A percentile compares a stretch with the other conserved stretches of the same genome.
Evolutionary conservation across 2,888 invertebrate species (phyloP).

Genomic region (Chrysolina oricalcia): DNA sequence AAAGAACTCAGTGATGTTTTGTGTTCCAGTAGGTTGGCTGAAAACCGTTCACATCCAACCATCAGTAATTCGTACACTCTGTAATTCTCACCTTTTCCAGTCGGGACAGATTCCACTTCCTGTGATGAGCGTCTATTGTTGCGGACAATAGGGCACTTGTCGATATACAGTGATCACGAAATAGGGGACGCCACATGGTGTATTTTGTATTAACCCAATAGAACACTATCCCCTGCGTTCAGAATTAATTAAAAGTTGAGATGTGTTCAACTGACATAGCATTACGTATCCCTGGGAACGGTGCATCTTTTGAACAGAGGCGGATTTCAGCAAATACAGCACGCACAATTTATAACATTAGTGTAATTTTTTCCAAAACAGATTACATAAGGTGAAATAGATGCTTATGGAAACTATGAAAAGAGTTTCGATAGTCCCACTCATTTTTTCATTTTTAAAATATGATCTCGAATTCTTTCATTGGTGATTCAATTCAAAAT

Average conservation of each 20-base stretch:
- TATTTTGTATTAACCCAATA: conserved; percentile 66
- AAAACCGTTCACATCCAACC: conserved; percentile 46
- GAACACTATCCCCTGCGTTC: conserved; percentile 65
- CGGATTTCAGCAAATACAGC: conserved; percentile 9
- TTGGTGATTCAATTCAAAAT: too few relatives aligned
- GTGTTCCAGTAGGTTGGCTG: background rate
- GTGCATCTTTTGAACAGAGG: conserved; percentile 32
- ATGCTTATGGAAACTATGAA: too few relatives aligned
- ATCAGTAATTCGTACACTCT: conserved; percentile 24
- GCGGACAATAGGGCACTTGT: conserved; percentile 64
- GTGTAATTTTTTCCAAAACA: too few relatives aligned
- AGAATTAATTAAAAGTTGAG: conserved; percentile 67
- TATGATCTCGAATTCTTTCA: too few relatives aligned
- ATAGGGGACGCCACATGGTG: conserved; percentile 66
- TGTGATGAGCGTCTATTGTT: conserved; percentile 67
- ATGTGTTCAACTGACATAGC: conserved; percentile 59
- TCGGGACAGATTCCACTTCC: conserved; percentile 63
- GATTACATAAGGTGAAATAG: too few relatives aligned
- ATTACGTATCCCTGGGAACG: conserved; percentile 54
- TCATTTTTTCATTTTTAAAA: too few relatives aligned
- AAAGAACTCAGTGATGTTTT: background rate
- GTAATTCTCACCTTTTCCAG: conserved; percentile 67
- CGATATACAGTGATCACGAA: conserved; percentile 65
- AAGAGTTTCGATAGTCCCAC: too few relatives aligned
- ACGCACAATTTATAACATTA: too few relatives aligned